phyloP scores from a whole-genome alignment of 1,140 invertebrate genomes.

The Drosophila triauraria region DNA sequence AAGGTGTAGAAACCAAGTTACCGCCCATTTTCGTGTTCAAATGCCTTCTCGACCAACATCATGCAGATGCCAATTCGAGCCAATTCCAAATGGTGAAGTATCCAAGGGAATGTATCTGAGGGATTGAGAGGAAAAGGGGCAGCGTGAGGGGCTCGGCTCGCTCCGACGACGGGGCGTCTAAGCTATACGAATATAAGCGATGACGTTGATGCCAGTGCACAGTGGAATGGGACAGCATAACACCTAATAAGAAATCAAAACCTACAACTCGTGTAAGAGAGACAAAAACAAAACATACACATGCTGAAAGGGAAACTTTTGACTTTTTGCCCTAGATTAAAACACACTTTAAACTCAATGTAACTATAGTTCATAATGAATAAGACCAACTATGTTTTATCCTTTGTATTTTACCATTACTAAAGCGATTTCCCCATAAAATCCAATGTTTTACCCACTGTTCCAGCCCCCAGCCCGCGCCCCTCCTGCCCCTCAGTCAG shows the following conservation, averaged over 20 bases:
- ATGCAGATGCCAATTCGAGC: constrained; percentile 79
- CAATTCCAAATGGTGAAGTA: constrained; percentile 40
- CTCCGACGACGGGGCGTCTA: constrained; percentile 76
- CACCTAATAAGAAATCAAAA: not conserved
- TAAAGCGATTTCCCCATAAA: too few species aligned
- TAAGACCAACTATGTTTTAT: not conserved
- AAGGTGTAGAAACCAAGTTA: constrained; percentile 81
- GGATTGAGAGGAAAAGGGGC: constrained; percentile 7
- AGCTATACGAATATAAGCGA: constrained; percentile 63
- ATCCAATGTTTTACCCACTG: constrained; percentile 7
- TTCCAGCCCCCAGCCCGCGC: not conserved
- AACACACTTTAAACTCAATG: too few species aligned
- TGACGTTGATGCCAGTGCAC: constrained; percentile 70
- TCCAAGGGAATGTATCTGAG: constrained; percentile 2
- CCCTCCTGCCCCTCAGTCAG: not conserved
- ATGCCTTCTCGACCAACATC: constrained; percentile 63
- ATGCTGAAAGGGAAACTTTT: too few species aligned
- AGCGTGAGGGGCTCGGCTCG: constrained; percentile 12
- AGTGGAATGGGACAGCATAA: not conserved
- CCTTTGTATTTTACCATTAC: too few species aligned
- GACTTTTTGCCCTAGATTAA: too few species aligned
- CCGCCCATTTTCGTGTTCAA: constrained; percentile 77
- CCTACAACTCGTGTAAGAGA: too few species aligned
- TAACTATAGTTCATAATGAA: too few species aligned
- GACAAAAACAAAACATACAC: too few species aligned